A percentile compares a stretch with the other conserved stretches of the same genome.
Conservation (phyloP, 2,797 vertebrate genomes). For the Trachurus trachurus region DNA sequence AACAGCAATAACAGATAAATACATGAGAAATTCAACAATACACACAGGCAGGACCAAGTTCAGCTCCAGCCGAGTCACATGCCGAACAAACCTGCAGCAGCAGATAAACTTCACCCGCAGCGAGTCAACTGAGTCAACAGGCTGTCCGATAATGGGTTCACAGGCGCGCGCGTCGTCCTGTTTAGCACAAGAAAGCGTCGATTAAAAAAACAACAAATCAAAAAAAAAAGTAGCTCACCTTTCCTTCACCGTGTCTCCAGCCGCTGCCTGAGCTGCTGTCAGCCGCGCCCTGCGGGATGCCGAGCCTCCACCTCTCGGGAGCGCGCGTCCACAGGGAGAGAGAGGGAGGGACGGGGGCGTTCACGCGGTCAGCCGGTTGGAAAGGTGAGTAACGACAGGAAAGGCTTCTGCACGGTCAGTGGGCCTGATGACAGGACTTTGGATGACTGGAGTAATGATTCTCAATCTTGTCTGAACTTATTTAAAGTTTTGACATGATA, state of each 20-base stretch:
- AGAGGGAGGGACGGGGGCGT: background rate
- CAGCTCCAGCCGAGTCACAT: no score
- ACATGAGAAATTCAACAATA: no score
- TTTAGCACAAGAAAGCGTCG: no score
- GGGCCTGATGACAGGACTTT: no score
- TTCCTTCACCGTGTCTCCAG: background rate
- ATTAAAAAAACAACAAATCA: no score
- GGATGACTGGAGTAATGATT: background rate
- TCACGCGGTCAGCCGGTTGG: slow-evolving; percentile 19
- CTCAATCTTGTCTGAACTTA: background rate
- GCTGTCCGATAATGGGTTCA: background rate
- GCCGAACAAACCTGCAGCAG: background rate
- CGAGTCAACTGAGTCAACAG: background rate
- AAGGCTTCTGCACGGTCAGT: background rate
- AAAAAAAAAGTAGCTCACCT: no score
- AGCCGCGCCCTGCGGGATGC: background rate
- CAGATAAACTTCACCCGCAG: fast-evolving
- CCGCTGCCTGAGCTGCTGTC: background rate
- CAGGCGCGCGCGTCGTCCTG: no score
- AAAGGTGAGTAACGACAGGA: no score
- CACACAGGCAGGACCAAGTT: no score
- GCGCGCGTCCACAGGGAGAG: slow-evolving; percentile 5
- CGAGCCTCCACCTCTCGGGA: background rate
- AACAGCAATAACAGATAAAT: no score
- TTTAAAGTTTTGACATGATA: background rate